phyloP scores from a whole-genome alignment of 2,888 invertebrate species.

The Rugalucina vietnamica region DNA sequence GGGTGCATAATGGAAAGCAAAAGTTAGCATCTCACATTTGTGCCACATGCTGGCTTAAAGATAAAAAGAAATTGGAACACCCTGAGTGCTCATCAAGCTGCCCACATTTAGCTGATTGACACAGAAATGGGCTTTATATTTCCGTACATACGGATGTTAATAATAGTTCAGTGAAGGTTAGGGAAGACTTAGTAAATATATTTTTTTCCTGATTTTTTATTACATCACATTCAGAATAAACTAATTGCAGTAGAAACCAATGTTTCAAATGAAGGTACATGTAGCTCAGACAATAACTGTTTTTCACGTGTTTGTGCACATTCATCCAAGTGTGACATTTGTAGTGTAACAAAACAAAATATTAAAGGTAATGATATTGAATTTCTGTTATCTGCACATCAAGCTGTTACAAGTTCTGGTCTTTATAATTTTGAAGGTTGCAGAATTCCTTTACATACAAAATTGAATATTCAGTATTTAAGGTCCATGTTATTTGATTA shows the following conservation, averaged over 20 bases:
- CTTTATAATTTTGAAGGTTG: not conserved
- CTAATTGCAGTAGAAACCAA: not conserved
- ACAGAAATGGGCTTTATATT: not conserved
- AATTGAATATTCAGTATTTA: not conserved
- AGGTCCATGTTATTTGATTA: not conserved
- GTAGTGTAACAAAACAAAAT: not conserved
- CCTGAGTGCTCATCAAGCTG: not conserved
- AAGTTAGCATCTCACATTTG: not conserved
- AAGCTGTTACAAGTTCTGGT: not conserved
- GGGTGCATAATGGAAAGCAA: not conserved
- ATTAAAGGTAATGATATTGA: not conserved
- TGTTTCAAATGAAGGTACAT: not conserved
- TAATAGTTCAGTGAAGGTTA: not conserved
- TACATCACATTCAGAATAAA: not conserved
- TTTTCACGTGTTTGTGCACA: too few relatives aligned
- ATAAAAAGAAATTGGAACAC: conserved; percentile 5
- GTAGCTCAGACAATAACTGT: too few relatives aligned
- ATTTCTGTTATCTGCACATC: not conserved
- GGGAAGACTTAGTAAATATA: not conserved
- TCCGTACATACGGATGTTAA: not conserved
- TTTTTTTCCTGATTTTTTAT: not conserved
- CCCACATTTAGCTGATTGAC: not conserved
- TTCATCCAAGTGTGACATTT: not conserved
- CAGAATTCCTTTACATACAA: not conserved
- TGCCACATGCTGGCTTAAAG: conserved; percentile 1